These are phyloP conservation scores for Thera britannica DNA, from an alignment of 2,888 invertebrate species.

Conservation along the genomic window DNA sequence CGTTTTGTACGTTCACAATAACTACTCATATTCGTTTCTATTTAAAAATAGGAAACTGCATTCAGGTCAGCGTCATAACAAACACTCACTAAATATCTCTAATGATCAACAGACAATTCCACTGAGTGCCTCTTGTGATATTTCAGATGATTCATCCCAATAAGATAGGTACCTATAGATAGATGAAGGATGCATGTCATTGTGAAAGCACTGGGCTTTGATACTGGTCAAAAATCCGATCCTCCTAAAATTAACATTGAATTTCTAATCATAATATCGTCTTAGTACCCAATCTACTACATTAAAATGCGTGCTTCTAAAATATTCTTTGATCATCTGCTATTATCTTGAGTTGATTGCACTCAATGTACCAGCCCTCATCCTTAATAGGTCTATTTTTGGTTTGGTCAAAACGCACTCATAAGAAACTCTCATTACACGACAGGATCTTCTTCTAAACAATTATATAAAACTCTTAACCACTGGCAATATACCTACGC, in stretches of 20 bases:
- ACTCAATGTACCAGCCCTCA: slow-evolving; percentile 15
- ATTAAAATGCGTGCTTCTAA: slow-evolving; percentile 18
- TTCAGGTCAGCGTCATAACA: slow-evolving; percentile 14
- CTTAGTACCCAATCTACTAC: no score
- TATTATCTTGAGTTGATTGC: slow-evolving; percentile 29
- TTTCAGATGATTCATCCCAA: slow-evolving; percentile 30
- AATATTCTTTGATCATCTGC: slow-evolving; percentile 23
- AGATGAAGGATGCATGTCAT: slow-evolving; percentile 3
- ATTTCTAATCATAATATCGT: not conserved
- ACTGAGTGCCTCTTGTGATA: slow-evolving; percentile 11
- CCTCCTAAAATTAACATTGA: not conserved
- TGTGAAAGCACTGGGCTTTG: not conserved
- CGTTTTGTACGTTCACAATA: not conserved
- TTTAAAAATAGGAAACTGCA: not conserved
- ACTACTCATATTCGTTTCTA: slow-evolving; percentile 5
- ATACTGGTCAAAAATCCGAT: not conserved
- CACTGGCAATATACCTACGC: no score
- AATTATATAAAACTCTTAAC: no score
- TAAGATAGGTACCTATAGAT: slow-evolving; percentile 1
- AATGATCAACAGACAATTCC: slow-evolving; percentile 35
- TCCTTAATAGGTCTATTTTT: slow-evolving; percentile 24
- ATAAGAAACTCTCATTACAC: not conserved
- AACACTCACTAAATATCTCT: slow-evolving; percentile 16
- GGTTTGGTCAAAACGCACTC: not conserved
- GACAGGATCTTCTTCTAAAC: not conserved